A percentile compares a stretch with the other conserved stretches of the same genome.
Conservation (phyloP, 2,113 vertebrate genomes). For the Raja brachyura region DNA sequence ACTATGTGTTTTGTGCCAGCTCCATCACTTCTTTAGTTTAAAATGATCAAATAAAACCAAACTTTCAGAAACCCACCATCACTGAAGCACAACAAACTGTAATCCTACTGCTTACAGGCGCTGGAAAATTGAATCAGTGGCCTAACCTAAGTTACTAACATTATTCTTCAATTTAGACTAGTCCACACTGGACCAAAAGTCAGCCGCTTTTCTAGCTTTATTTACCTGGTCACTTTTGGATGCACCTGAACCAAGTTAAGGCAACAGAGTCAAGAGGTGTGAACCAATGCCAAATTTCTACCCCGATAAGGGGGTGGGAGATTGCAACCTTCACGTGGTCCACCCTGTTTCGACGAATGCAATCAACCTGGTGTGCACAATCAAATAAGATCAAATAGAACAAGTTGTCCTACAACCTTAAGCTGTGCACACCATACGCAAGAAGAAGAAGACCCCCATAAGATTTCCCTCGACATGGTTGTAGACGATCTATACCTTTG, state of each 20-base stretch:
- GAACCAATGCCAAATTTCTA: neutral
- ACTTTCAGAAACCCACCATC: neutral
- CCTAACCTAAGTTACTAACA: neutral
- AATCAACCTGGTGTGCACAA: too few species aligned
- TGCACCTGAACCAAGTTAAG: neutral
- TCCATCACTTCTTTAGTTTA: neutral
- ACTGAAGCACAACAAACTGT: neutral
- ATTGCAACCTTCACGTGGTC: too few species aligned
- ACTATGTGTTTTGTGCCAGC: neutral
- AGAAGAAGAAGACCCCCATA: too few species aligned
- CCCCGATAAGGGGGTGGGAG: too few species aligned
- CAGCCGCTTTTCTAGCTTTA: too few species aligned
- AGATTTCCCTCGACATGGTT: neutral
- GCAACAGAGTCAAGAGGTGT: neutral
- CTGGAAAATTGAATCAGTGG: neutral
- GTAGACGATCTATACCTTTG: neutral
- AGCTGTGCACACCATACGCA: too few species aligned
- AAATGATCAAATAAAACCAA: neutral
- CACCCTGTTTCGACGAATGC: too few species aligned
- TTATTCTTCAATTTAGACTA: neutral
- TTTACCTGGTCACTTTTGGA: neutral
- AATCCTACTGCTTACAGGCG: neutral
- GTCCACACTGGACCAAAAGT: neutral
- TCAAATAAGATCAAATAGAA: too few species aligned
- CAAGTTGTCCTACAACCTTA: too few species aligned